phyloP scores from a whole-genome alignment of 2,888 invertebrate species.

The Nymphalis urticae region DNA sequence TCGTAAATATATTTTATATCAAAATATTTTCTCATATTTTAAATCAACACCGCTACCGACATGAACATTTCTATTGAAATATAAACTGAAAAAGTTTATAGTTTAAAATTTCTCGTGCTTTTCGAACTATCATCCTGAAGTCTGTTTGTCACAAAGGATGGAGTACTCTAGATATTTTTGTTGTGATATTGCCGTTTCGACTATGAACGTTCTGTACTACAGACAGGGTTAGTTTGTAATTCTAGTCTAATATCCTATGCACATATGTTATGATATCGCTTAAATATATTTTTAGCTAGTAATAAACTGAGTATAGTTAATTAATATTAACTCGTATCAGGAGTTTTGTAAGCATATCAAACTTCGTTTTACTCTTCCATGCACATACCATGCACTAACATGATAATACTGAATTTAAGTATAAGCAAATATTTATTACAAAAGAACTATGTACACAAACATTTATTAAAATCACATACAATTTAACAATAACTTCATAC shows the following conservation, averaged over 20 bases:
- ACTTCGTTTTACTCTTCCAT: too few species aligned
- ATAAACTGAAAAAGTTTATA: conserved; percentile 12
- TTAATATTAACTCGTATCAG: too few species aligned
- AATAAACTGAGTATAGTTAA: too few species aligned
- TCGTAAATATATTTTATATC: background rate
- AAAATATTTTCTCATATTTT: background rate
- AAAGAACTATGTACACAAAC: too few species aligned
- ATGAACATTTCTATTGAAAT: background rate
- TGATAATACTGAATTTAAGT: too few species aligned
- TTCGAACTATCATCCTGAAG: conserved; percentile 7
- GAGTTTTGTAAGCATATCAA: too few species aligned
- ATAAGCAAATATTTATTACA: too few species aligned
- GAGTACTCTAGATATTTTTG: conserved; percentile 7
- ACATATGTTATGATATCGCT: background rate
- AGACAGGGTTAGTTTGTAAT: background rate
- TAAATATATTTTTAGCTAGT: too few species aligned
- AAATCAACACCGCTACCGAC: background rate
- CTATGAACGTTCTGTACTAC: background rate
- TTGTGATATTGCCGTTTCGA: background rate
- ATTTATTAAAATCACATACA: too few species aligned
- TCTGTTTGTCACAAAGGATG: conserved; percentile 26
- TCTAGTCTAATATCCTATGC: background rate
- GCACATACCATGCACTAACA: too few species aligned
- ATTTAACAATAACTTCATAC: too few species aligned
- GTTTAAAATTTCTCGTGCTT: conserved; percentile 16